Conservation (phyloP, 2,113 vertebrate species). For the Pimephales promelas region DNA sequence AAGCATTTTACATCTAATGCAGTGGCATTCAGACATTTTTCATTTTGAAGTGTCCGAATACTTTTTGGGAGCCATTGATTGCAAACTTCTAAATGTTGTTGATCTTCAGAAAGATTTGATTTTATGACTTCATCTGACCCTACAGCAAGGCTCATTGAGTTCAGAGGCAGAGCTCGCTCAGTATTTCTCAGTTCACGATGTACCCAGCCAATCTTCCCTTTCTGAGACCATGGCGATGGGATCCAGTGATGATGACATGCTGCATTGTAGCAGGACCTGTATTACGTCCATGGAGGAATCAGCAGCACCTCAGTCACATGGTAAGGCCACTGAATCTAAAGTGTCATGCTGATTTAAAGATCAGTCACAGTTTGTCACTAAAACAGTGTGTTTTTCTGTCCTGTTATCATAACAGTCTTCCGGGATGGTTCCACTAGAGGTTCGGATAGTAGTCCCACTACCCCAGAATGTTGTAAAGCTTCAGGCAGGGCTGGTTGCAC, state of each 20-base stretch:
- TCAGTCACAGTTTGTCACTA: neutral
- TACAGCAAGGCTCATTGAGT: conserved; percentile 84
- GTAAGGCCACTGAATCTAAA: conserved; percentile 40
- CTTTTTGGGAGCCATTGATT: neutral
- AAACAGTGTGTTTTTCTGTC: neutral
- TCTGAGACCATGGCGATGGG: conserved; percentile 73
- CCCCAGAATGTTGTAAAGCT: conserved; percentile 48
- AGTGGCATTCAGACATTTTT: neutral
- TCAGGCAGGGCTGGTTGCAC: conserved; percentile 66
- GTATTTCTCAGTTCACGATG: conserved; percentile 79
- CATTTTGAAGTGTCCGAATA: neutral
- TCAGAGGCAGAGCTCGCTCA: conserved; percentile 88
- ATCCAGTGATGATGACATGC: conserved; percentile 79
- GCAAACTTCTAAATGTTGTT: neutral
- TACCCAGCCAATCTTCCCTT: conserved; percentile 72
- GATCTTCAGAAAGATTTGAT: conserved; percentile 2
- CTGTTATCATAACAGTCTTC: conserved; percentile 52
- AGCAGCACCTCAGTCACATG: conserved; percentile 61
- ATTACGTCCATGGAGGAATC: conserved; percentile 73
- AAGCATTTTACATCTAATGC: no score
- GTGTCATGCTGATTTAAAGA: neutral
- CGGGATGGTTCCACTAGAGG: conserved; percentile 66
- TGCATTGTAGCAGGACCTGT: conserved; percentile 74
- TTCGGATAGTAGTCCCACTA: conserved; percentile 60
- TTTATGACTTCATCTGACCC: neutral